These are phyloP conservation scores for Parauchenoglanis ngamensis DNA, from an alignment of 2,797 vertebrate genomes.

Conservation along the genomic window DNA sequence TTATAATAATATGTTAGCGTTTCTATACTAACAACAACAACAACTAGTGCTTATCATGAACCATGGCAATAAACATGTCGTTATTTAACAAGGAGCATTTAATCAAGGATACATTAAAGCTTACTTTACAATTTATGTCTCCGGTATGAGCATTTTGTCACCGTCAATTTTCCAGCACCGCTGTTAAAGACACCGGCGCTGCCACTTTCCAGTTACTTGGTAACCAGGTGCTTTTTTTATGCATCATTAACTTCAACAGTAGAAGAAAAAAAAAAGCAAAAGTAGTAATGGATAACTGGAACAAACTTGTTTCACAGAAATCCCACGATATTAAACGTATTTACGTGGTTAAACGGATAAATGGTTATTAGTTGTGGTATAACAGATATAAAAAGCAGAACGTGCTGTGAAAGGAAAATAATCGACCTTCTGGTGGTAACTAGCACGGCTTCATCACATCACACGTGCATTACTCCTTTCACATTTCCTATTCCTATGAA, in stretches of 20 bases:
- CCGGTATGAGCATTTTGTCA: neutral
- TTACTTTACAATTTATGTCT: neutral
- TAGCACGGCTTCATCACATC: neutral
- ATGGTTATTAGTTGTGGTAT: neutral
- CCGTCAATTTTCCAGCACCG: neutral
- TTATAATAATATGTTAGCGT: neutral
- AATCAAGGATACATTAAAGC: neutral
- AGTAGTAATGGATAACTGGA: neutral
- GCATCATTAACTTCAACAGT: too few species aligned
- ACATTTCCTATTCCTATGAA: neutral
- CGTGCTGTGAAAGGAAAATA: neutral
- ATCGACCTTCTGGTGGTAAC: neutral
- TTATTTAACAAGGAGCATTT: neutral
- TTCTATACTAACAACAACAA: neutral
- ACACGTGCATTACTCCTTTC: neutral
- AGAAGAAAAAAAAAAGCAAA: too few species aligned
- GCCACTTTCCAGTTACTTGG: neutral
- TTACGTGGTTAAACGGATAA: neutral
- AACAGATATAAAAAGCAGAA: neutral
- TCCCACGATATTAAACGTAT: neutral
- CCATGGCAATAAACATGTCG: neutral
- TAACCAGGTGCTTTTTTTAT: neutral
- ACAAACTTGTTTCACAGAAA: neutral
- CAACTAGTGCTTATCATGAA: neutral
- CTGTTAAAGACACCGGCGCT: neutral